Percentiles rank a stretch among this genome's conserved stretches.
Evolutionary conservation across 2,113 vertebrate genomes (phyloP).

Genomic region (Gnathonemus longibarbis): DNA sequence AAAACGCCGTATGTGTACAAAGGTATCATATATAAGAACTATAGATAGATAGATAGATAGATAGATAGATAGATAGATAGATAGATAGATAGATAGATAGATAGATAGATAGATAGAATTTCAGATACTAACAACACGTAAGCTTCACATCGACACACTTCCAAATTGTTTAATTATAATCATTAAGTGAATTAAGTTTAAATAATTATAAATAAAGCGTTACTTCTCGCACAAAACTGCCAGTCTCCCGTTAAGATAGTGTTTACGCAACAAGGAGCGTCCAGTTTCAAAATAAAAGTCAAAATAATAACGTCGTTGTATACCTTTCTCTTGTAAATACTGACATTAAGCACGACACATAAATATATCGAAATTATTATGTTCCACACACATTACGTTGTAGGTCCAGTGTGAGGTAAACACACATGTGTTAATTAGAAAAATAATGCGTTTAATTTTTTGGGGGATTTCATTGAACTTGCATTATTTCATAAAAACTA

Average conservation of each 20-base stretch:
- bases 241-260: background rate
- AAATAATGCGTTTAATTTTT: background rate
- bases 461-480: background rate
- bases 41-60: too few species aligned
- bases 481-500: background rate
- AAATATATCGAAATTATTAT: background rate
- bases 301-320: background rate
- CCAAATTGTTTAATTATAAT: background rate
- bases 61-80: too few species aligned
- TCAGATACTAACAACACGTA: background rate
- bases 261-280: background rate
- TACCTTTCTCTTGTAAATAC: background rate
- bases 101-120: background rate
- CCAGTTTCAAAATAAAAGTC: background rate
- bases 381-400: background rate
- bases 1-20: too few species aligned
- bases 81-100: background rate
- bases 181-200: background rate
- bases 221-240: background rate
- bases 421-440: background rate
- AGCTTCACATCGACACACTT: background rate
- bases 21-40: too few species aligned
- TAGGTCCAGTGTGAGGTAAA: background rate
- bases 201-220: background rate
- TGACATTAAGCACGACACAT: background rate